Conservation (phyloP, 2,113 vertebrate genomes). For the Microcebus griseorufus region DNA sequence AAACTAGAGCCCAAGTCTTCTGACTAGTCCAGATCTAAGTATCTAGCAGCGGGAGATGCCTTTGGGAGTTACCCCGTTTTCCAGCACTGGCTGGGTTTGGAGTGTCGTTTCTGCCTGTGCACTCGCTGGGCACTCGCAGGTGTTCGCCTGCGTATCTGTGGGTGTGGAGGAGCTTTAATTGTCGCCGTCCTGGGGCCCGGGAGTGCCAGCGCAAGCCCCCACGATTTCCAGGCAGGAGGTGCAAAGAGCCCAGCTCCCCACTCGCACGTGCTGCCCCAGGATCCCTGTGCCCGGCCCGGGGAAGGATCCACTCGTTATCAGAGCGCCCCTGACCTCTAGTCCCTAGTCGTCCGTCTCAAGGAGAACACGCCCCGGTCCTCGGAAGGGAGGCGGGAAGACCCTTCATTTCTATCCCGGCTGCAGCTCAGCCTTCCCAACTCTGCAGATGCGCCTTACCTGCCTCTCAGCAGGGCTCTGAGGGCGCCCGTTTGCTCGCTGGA, state of each 20-base stretch:
- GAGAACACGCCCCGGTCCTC: not conserved
- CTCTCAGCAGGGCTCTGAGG: not conserved
- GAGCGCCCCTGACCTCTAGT: not conserved
- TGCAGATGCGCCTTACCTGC: slow-evolving; percentile 54
- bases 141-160: not conserved
- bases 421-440: not conserved
- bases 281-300: not conserved
- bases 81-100: not conserved
- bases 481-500: not conserved
- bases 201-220: not conserved
- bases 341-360: not conserved
- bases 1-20: not conserved
- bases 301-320: not conserved
- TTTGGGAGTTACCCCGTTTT: not conserved
- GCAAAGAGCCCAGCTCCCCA: not conserved
- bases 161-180: not conserved
- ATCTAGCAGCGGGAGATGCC: not conserved
- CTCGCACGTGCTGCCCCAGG: not conserved
- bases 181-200: not conserved
- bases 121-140: not conserved
- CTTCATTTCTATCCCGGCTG: not conserved
- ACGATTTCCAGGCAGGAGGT: not conserved
- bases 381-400: not conserved
- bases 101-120: not conserved
- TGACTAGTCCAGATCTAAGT: not conserved